A percentile compares a stretch with the other conserved stretches of the same genome.
Conservation (phyloP, 2,888 invertebrate species). For the Allophyes oxyacanthae region DNA sequence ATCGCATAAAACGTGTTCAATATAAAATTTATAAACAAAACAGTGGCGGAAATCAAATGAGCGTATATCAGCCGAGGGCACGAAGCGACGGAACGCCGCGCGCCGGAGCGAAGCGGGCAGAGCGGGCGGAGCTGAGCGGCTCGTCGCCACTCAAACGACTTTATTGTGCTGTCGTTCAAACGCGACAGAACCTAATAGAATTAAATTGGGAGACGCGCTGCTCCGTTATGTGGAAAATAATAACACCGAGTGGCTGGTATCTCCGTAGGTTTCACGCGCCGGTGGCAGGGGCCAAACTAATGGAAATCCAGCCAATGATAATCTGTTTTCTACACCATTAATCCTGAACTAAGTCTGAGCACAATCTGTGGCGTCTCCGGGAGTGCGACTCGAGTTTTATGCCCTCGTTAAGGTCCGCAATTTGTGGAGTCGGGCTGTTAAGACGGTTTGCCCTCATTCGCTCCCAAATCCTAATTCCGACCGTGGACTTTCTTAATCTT, state of each 20-base stretch:
- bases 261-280: constrained; percentile 87
- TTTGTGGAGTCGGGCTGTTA: constrained; percentile 89
- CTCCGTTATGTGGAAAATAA: constrained; percentile 89
- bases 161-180: constrained; percentile 87
- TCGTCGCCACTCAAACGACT: constrained; percentile 78
- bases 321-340: constrained; percentile 90
- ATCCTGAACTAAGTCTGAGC: constrained; percentile 89
- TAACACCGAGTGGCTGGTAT: constrained; percentile 85
- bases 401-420: constrained; percentile 89
- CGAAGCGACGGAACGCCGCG: constrained; percentile 45
- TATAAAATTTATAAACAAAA: constrained; percentile 62
- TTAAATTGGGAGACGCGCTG: constrained; percentile 87
- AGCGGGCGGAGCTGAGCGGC: constrained; percentile 53
- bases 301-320: constrained; percentile 89
- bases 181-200: constrained; percentile 88
- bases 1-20: constrained; percentile 44
- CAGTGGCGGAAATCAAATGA: constrained; percentile 69
- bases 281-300: constrained; percentile 87
- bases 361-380: constrained; percentile 87
- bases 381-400: constrained; percentile 87
- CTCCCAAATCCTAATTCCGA: constrained; percentile 85
- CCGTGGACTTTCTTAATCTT: constrained; percentile 89
- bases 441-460: constrained; percentile 81
- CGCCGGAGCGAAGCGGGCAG: constrained; percentile 33
- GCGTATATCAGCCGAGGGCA: constrained; percentile 68